Evolutionary conservation across 2,888 invertebrate species (phyloP).

Genomic region (Tetramorium bicarinatum): DNA sequence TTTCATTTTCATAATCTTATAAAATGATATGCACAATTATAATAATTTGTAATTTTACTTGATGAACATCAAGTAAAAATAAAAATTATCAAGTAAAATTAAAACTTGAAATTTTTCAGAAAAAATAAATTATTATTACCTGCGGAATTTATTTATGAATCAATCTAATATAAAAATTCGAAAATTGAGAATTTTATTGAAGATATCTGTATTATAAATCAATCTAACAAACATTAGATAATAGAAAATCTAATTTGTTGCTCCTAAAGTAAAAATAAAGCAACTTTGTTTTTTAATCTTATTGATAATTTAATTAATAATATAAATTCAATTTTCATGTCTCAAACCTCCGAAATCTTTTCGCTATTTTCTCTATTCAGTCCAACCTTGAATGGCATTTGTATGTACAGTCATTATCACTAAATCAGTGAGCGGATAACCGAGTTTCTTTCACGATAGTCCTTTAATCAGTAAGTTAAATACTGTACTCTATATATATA

Average conservation of each 20-base stretch:
- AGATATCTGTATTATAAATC: background rate
- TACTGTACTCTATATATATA: background rate
- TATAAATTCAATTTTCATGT: background rate
- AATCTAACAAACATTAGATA: slow-evolving; percentile 5
- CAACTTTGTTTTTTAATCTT: background rate
- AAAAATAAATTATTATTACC: background rate
- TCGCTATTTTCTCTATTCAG: slow-evolving; percentile 44
- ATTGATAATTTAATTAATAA: slow-evolving; percentile 1
- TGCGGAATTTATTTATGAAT: slow-evolving; percentile 15
- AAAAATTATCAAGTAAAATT: background rate
- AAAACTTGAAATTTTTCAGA: background rate
- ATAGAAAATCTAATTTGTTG: slow-evolving; percentile 1
- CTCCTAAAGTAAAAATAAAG: slow-evolving; percentile 21
- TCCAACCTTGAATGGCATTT: slow-evolving; percentile 47
- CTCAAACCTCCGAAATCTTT: background rate
- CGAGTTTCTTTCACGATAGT: slow-evolving; percentile 22
- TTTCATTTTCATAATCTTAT: background rate
- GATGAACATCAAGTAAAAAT: background rate
- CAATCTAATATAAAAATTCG: background rate
- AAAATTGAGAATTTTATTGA: background rate
- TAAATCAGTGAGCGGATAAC: slow-evolving; percentile 29
- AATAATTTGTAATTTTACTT: background rate
- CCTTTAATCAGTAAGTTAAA: slow-evolving; percentile 6
- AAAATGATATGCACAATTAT: background rate
- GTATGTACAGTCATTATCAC: slow-evolving; percentile 46